Conservation (phyloP, 2,113 vertebrate species). For the Oncorhynchus keta region DNA sequence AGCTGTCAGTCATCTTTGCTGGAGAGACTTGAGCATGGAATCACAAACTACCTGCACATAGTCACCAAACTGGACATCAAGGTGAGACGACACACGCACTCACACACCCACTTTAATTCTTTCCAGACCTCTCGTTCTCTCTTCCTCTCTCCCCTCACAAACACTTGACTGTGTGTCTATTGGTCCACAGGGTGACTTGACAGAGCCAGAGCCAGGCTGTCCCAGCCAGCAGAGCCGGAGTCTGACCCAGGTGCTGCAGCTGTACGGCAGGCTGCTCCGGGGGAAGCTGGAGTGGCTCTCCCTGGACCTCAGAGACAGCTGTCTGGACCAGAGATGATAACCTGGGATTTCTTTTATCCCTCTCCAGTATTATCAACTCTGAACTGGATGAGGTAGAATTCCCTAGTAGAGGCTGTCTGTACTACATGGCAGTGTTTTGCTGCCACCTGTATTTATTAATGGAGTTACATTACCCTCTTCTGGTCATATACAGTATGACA, state of each 20-base stretch:
- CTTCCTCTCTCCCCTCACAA: background rate
- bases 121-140: too few relatives aligned
- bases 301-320: conserved; percentile 22
- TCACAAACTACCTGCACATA: conserved; percentile 30
- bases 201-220: background rate
- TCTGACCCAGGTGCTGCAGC: conserved; percentile 21
- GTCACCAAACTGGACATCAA: conserved; percentile 22
- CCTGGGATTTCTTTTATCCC: background rate
- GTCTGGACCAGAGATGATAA: conserved; percentile 3
- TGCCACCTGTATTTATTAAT: too few relatives aligned
- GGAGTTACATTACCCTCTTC: background rate
- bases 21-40: background rate
- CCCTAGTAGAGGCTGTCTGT: background rate
- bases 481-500: background rate
- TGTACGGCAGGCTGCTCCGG: conserved; percentile 12
- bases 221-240: conserved; percentile 9
- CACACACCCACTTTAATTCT: background rate
- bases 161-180: background rate
- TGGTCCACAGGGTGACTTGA: conserved; percentile 20
- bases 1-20: conserved; percentile 32
- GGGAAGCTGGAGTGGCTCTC: conserved; percentile 48
- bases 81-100: conserved; percentile 23
- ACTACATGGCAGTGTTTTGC: background rate
- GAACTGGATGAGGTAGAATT: background rate
- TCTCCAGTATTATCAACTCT: background rate